A percentile compares a stretch with the other conserved stretches of the same genome.
phyloP scores from a whole-genome alignment of 1,140 invertebrate genomes.

The Epicauta chinensis region DNA sequence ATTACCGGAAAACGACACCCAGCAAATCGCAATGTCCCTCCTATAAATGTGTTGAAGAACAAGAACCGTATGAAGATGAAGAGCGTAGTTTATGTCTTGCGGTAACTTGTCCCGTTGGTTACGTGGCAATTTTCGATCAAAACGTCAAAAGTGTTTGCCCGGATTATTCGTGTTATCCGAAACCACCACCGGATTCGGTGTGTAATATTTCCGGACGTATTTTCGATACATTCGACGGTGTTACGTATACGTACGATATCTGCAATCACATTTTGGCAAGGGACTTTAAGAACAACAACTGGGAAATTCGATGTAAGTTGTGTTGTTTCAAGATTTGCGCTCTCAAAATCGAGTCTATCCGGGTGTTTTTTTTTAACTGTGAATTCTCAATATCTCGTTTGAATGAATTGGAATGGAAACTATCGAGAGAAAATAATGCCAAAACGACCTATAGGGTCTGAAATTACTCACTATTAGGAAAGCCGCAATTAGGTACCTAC shows the following conservation, averaged over 20 bases:
- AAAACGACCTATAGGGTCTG: too few species aligned
- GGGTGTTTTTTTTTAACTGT: too few species aligned
- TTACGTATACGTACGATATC: constrained; percentile 68
- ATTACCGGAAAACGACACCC: too few species aligned
- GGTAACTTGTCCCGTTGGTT: constrained; percentile 52
- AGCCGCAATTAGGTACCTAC: too few species aligned
- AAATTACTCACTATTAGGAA: too few species aligned
- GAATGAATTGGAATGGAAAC: too few species aligned
- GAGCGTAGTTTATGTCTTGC: constrained; percentile 42
- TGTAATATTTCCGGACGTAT: constrained; percentile 69
- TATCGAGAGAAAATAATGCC: too few species aligned
- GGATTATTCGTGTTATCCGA: constrained; percentile 52
- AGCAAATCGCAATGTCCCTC: too few species aligned
- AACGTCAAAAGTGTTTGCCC: too few species aligned
- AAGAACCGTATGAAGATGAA: constrained; percentile 29
- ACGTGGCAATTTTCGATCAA: constrained; percentile 37
- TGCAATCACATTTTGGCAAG: constrained; percentile 72
- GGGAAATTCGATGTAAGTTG: constrained; percentile 58
- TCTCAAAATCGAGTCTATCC: too few species aligned
- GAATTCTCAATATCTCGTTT: too few species aligned
- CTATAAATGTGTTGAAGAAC: constrained; percentile 29
- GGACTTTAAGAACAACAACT: constrained; percentile 55
- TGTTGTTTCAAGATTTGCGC: too few species aligned
- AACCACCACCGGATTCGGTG: constrained; percentile 52
- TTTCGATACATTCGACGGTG: constrained; percentile 72